Conservation (phyloP, 2,888 invertebrate genomes). For the Tenthredo scrophulariae region DNA sequence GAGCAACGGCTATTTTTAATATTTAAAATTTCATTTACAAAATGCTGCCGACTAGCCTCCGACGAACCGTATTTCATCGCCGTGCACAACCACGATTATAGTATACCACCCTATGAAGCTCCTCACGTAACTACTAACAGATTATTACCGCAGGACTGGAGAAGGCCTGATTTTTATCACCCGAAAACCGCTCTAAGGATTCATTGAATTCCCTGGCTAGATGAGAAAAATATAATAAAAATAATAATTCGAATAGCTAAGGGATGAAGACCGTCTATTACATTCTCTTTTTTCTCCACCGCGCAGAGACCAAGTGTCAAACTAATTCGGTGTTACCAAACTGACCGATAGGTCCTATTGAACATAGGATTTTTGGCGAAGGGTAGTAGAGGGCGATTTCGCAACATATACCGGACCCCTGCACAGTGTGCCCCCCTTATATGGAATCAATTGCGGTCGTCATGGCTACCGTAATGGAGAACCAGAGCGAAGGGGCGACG, state of each 20-base stretch:
- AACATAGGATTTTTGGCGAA: not conserved
- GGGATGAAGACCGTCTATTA: not conserved
- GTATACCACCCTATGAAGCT: slow-evolving; percentile 46
- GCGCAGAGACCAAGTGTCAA: not conserved
- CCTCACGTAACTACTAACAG: slow-evolving; percentile 59
- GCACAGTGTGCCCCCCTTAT: slow-evolving; percentile 46
- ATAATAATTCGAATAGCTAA: not conserved
- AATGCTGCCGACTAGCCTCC: slow-evolving; percentile 72
- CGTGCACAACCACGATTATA: slow-evolving; percentile 54
- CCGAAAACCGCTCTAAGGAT: no score
- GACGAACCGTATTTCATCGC: slow-evolving; percentile 57
- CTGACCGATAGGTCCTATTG: slow-evolving; percentile 2
- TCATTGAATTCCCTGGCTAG: not conserved
- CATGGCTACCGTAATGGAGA: slow-evolving; percentile 77
- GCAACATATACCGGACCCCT: slow-evolving; percentile 21
- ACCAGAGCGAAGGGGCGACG: slow-evolving; percentile 69
- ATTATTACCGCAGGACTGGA: slow-evolving; percentile 50
- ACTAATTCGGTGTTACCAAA: not conserved
- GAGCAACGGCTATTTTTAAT: slow-evolving; percentile 75
- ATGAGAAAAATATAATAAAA: not conserved
- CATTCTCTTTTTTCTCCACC: not conserved
- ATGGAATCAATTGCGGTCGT: slow-evolving; percentile 76
- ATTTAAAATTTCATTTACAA: slow-evolving; percentile 79
- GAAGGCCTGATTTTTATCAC: slow-evolving; percentile 6
- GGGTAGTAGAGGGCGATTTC: not conserved